These are phyloP conservation scores for Spilosoma lubricipeda DNA, from an alignment of 2,888 invertebrate species.

Conservation along the genomic window DNA sequence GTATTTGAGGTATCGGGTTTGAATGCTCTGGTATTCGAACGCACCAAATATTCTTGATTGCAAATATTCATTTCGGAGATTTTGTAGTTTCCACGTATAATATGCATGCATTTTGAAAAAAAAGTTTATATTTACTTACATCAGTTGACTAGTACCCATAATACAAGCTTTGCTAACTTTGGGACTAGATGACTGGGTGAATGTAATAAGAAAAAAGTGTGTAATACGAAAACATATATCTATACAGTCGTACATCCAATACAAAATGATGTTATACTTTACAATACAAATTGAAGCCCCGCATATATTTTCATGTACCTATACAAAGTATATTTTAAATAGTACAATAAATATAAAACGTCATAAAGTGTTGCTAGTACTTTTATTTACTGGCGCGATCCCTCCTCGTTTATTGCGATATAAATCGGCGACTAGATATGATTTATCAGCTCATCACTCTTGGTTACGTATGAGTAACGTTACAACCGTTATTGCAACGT, in stretches of 20 bases:
- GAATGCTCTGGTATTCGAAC: too few relatives aligned
- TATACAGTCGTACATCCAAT: not conserved
- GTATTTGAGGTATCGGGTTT: too few relatives aligned
- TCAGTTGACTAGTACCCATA: too few relatives aligned
- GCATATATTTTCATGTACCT: not conserved
- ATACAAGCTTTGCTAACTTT: too few relatives aligned
- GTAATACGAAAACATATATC: not conserved
- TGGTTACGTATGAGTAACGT: conserved; percentile 81
- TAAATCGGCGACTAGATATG: conserved; percentile 84
- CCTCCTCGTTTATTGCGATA: conserved; percentile 81
- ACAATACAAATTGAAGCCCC: not conserved
- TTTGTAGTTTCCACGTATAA: too few relatives aligned
- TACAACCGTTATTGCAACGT: conserved; percentile 74
- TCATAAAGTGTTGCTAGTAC: conserved; percentile 74
- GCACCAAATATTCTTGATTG: too few relatives aligned
- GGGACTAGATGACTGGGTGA: too few relatives aligned
- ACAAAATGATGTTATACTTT: not conserved
- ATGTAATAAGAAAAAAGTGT: not conserved
- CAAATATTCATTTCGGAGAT: too few relatives aligned
- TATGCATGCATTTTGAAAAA: too few relatives aligned
- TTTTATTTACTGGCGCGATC: conserved; percentile 78
- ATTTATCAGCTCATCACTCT: conserved; percentile 84
- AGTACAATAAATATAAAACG: conserved; percentile 55
- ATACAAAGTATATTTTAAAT: conserved; percentile 37
- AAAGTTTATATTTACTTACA: too few relatives aligned